These are phyloP conservation scores for Mactromeris polynyma DNA, from an alignment of 2,888 invertebrate species.

Conservation along the genomic window DNA sequence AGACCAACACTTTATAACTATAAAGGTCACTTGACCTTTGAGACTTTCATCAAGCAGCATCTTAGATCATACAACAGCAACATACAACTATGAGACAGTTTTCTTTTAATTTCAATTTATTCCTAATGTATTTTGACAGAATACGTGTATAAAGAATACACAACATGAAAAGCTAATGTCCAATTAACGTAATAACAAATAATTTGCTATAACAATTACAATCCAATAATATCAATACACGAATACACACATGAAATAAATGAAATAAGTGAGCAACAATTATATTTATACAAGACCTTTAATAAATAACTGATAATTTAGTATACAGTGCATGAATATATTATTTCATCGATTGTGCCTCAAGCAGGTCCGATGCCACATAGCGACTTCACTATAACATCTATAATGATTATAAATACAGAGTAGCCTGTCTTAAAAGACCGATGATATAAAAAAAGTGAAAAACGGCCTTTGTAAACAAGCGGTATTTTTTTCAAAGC, in stretches of 20 bases:
- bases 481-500: too few species aligned
- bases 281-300: conserved; percentile 11
- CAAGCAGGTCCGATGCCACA: too few species aligned
- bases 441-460: too few species aligned
- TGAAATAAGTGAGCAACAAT: conserved; percentile 1
- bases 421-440: too few species aligned
- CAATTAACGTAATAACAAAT: conserved; percentile 22
- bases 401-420: too few species aligned
- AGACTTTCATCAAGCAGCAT: too few species aligned
- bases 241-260: conserved; percentile 6
- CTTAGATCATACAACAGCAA: too few species aligned
- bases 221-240: background rate
- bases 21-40: too few species aligned
- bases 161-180: conserved; percentile 52
- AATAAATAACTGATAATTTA: conserved; percentile 8
- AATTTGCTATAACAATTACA: conserved; percentile 20
- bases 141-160: conserved; percentile 52
- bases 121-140: conserved; percentile 38
- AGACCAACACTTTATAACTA: too few species aligned
- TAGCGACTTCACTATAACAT: too few species aligned
- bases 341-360: too few species aligned
- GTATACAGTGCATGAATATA: background rate
- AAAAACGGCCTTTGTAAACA: too few species aligned
- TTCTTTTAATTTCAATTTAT: conserved; percentile 11
- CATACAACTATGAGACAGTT: background rate